Conservation (phyloP, 2,888 invertebrate species). For the Philereme transversata region DNA sequence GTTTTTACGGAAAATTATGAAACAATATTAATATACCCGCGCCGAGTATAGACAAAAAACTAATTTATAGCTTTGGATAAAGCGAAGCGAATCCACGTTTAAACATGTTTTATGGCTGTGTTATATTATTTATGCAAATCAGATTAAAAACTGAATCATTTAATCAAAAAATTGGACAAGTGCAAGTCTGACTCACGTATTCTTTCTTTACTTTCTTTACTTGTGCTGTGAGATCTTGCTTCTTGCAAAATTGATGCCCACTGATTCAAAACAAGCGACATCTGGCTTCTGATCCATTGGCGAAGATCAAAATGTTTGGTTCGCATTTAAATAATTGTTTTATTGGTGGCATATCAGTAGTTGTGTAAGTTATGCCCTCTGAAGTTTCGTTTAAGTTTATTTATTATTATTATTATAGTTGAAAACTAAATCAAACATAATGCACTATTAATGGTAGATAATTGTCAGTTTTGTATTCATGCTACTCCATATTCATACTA, state of each 20-base stretch:
- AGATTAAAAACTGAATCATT: background rate
- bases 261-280: conserved; percentile 4
- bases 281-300: background rate
- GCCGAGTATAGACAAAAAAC: conserved; percentile 16
- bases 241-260: no score
- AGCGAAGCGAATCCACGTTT: conserved; percentile 15
- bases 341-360: no score
- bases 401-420: no score
- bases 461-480: no score
- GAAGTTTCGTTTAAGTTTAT: no score
- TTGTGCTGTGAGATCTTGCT: conserved; percentile 2
- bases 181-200: no score
- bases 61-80: conserved; percentile 12
- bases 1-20: conserved; percentile 24
- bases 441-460: no score
- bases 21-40: conserved; percentile 25
- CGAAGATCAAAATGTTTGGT: background rate
- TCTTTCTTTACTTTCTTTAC: no score
- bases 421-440: no score
- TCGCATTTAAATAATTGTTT: background rate
- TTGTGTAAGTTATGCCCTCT: no score
- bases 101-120: background rate
- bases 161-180: background rate
- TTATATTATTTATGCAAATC: background rate
- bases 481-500: no score